Conservation (phyloP, 1,140 invertebrate genomes). For the Manduca sexta region DNA sequence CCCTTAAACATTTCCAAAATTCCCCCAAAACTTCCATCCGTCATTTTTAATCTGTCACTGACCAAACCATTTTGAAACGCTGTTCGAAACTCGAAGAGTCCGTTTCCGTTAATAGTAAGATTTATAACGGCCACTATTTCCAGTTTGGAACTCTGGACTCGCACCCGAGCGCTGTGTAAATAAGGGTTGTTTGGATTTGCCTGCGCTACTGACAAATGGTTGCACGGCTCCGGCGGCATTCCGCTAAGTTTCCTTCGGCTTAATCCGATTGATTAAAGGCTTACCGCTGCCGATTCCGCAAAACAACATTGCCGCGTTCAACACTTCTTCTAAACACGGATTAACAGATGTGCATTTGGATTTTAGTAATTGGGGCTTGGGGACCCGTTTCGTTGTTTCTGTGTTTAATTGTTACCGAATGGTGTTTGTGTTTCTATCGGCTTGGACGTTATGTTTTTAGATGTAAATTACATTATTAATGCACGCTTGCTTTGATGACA, state of each 20-base stretch:
- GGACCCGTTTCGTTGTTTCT: background rate
- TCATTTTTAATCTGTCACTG: too few relatives aligned
- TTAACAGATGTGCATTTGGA: background rate
- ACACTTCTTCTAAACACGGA: too few relatives aligned
- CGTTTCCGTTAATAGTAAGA: background rate
- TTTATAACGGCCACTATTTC: conserved; percentile 4
- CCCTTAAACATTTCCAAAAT: too few relatives aligned
- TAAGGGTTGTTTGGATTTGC: conserved; percentile 26
- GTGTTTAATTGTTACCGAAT: too few relatives aligned
- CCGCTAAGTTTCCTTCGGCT: conserved; percentile 13
- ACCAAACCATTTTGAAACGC: too few relatives aligned
- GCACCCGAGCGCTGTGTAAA: conserved; percentile 30
- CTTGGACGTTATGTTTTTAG: background rate
- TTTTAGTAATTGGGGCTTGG: background rate
- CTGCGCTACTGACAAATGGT: conserved; percentile 32
- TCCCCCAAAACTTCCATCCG: too few relatives aligned
- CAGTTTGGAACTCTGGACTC: conserved; percentile 9
- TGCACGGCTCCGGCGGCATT: conserved; percentile 12
- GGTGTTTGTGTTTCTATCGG: too few relatives aligned
- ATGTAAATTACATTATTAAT: too few relatives aligned
- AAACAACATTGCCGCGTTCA: background rate
- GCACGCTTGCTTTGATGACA: too few relatives aligned
- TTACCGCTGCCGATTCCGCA: conserved; percentile 1
- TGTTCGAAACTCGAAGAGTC: background rate
- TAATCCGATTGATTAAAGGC: conserved; percentile 29